Evolutionary conservation across 2,797 vertebrate species (phyloP).

Genomic region (Sciaenops ocellatus): DNA sequence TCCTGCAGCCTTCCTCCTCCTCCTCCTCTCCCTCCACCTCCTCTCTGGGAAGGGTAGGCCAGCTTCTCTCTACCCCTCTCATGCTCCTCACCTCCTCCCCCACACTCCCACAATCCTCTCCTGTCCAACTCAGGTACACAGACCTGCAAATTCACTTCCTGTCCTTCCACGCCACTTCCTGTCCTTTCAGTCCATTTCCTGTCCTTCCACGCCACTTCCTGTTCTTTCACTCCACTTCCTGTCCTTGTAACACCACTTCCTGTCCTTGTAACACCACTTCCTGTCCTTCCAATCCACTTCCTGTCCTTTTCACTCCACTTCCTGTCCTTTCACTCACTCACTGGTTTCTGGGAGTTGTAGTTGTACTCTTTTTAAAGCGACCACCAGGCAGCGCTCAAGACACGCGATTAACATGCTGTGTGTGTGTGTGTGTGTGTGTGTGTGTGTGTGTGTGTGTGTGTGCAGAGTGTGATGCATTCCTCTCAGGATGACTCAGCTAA

Average conservation of each 20-base stretch:
- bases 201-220: neutral
- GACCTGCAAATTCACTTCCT: neutral
- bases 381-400: neutral
- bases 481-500: conserved; percentile 90
- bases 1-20: conserved; percentile 85
- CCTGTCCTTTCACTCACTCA: too few species aligned
- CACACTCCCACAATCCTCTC: neutral
- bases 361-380: neutral
- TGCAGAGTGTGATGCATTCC: conserved; percentile 88
- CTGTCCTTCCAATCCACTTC: too few species aligned
- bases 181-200: neutral
- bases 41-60: conserved; percentile 92
- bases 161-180: neutral
- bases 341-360: neutral
- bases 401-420: neutral
- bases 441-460: conserved; percentile 25
- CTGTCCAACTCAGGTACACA: conserved; percentile 1
- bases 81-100: neutral
- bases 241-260: too few species aligned
- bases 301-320: too few species aligned
- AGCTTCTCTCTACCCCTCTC: conserved; percentile 54
- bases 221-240: neutral
- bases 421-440: conserved; percentile 34
- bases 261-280: too few species aligned
- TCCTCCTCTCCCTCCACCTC: conserved; percentile 90